phyloP scores from a whole-genome alignment of 2,113 vertebrate species.

The Nothoprocta perdicaria region DNA sequence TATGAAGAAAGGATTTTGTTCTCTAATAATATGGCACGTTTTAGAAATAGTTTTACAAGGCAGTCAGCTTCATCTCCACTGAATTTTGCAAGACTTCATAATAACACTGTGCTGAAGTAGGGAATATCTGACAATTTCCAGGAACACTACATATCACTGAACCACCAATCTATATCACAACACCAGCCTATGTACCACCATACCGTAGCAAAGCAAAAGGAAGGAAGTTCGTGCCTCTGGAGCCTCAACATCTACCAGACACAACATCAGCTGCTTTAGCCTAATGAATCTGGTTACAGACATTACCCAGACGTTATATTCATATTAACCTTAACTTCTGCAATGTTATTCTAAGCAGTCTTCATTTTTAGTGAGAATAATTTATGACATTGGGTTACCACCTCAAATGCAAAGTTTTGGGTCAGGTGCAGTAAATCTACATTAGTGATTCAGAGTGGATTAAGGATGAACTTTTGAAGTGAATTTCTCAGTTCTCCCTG shows the following conservation, averaged over 20 bases:
- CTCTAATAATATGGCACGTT: background rate
- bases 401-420: background rate
- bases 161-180: too few species aligned
- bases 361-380: background rate
- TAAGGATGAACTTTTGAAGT: background rate
- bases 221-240: background rate
- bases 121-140: background rate
- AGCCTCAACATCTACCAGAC: background rate
- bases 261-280: background rate
- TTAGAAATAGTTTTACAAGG: background rate
- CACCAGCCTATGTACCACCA: fast-evolving
- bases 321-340: background rate
- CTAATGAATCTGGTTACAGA: background rate
- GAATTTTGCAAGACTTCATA: background rate
- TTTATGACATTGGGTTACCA: background rate
- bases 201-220: background rate
- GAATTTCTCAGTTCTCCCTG: background rate
- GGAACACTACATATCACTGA: background rate
- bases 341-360: background rate
- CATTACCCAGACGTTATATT: background rate
- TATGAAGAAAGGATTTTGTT: background rate
- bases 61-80: constrained; percentile 10
- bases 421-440: background rate
- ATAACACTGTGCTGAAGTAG: background rate
- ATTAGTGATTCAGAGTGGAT: background rate